Evolutionary conservation across 2,113 vertebrate species (phyloP).

Genomic region (Cheirogaleus medius): DNA sequence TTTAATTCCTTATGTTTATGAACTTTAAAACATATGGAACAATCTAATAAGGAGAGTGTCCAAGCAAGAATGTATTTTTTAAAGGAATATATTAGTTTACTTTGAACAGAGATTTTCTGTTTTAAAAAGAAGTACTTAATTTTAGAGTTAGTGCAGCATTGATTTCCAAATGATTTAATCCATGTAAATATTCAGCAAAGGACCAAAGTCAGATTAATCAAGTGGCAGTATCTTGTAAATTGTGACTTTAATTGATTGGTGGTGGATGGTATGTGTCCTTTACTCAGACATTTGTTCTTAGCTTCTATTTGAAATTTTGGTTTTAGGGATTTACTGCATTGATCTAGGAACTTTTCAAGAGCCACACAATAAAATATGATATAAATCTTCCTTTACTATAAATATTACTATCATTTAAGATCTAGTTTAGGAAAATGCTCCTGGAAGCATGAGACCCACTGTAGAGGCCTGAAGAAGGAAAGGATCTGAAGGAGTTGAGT

Average conservation of each 20-base stretch:
- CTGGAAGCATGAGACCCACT: background rate
- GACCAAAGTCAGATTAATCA: background rate
- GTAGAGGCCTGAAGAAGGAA: background rate
- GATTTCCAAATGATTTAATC: conserved; percentile 3
- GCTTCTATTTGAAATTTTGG: background rate
- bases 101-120: conserved; percentile 55
- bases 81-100: conserved; percentile 13
- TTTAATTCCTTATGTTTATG: conserved; percentile 73
- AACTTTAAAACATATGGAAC: background rate
- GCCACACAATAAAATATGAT: background rate
- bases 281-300: background rate
- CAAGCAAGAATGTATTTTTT: background rate
- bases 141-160: conserved; percentile 2
- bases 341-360: background rate
- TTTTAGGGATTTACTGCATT: background rate
- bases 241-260: background rate
- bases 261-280: background rate
- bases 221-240: background rate
- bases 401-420: background rate
- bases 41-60: background rate
- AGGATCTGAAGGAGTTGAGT: background rate
- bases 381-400: background rate
- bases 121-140: background rate
- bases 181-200: background rate
- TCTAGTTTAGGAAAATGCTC: background rate